Evolutionary conservation across 2,797 vertebrate genomes (phyloP).

Genomic region (Girardinus metallicus): DNA sequence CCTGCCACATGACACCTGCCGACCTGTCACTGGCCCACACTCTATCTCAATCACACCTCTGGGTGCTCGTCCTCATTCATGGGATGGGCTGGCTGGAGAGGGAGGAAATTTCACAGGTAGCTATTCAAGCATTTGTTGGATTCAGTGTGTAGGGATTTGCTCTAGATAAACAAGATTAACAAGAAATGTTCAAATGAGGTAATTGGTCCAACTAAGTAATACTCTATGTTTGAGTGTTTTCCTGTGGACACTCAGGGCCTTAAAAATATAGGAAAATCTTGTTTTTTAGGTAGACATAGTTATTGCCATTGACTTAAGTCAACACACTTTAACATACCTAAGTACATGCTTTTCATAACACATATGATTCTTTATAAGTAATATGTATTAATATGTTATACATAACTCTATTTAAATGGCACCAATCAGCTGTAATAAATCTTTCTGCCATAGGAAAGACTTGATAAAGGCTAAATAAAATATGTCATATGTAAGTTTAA

Average conservation of each 20-base stretch:
- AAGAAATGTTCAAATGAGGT: conserved; percentile 31
- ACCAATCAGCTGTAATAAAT: neutral
- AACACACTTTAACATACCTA: too few species aligned
- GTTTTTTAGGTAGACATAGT: conserved; percentile 43
- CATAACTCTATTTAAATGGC: neutral
- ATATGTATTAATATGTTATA: neutral
- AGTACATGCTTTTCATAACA: neutral
- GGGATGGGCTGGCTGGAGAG: conserved; percentile 9
- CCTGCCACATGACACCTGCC: conserved; percentile 59
- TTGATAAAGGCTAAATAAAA: neutral
- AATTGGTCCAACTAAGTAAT: conserved; percentile 28
- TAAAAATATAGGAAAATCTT: conserved; percentile 12
- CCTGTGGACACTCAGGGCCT: conserved; percentile 6
- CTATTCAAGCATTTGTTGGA: conserved; percentile 27
- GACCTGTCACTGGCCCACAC: conserved; percentile 55
- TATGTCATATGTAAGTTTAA: neutral
- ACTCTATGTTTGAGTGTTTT: neutral
- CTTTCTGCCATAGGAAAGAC: neutral
- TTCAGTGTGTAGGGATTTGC: conserved; percentile 42
- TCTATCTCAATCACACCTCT: conserved; percentile 54
- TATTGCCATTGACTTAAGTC: neutral
- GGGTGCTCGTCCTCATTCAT: conserved; percentile 38
- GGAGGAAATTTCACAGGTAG: conserved; percentile 45
- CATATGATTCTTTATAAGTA: neutral
- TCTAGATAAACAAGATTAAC: conserved; percentile 31